Evolutionary conservation across 2,113 vertebrate genomes (phyloP), one percentile per base, ranked within the genome.

Genomic region (Azemiops feae): DNA sequence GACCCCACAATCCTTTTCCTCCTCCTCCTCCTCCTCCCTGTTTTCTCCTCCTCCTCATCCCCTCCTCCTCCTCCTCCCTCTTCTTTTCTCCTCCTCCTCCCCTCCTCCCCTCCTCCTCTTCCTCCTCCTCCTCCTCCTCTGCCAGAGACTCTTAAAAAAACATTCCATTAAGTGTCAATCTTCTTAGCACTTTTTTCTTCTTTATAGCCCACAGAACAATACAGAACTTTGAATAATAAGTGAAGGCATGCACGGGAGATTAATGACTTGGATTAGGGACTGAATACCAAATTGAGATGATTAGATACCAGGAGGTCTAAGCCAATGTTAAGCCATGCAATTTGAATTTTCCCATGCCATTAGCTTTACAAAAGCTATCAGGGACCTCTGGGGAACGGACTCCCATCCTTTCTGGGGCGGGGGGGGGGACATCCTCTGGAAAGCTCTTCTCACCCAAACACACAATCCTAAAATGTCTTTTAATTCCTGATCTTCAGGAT

Each of bases 1-100:
- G n/a, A n/a, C n/a, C n/a, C n/a, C n/a, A n/a, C n/a, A n/a, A n/a
- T n/a, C n/a, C 45, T 22, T 5, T 20, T 22, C 12, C 52, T 2
- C 52, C 12, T 53, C 52, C 14, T 53, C 52, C 14, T 5, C 18
- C 18, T 8, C 8, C 23, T 0, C 8, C 6, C 7, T 58, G 6
- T 2, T 27, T 23, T 9, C 7, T 7, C 0, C 2, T 10, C 2
- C 2, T 9, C 0, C 0, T 7, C 2, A n/a, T n/a, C 0, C 8
- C 25, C 25, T 30, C 27, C 27, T 4, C 23, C 23, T 25, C 9
- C 10, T 5, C 11, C 0, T 30, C 10, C 3, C 25, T 0, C 27
- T 30, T 10, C 27, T 30, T 25, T 9, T 30, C 7, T 53, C 57
- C 2, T 9, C 25, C 5, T 2, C 9, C 2, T 4, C 0, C 1